Percentiles rank a stretch among this genome's conserved stretches.
phyloP scores from a whole-genome alignment of 2,888 invertebrate genomes.

The Acleris sparsana region DNA sequence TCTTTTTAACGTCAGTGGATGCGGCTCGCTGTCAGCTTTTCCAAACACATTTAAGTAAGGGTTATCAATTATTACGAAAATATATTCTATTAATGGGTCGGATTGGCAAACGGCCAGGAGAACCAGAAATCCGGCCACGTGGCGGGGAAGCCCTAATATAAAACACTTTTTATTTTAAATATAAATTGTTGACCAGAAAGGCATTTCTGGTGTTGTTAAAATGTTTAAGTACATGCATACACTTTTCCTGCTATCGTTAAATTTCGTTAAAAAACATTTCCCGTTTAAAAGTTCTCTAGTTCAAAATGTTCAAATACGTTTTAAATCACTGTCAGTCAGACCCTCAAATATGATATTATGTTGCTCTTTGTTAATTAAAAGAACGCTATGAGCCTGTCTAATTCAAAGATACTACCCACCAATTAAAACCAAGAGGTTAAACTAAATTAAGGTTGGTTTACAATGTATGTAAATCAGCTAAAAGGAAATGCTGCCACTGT shows the following conservation, averaged over 20 bases:
- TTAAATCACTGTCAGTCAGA: background rate
- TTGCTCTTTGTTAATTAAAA: background rate
- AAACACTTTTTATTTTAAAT: constrained; percentile 10
- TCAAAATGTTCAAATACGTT: background rate
- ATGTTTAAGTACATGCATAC: too few species aligned
- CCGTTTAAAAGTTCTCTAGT: too few species aligned
- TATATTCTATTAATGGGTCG: constrained; percentile 43
- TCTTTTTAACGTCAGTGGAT: too few species aligned
- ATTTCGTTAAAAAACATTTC: too few species aligned
- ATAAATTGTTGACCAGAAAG: background rate
- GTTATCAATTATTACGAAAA: constrained; percentile 16
- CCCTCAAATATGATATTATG: background rate
- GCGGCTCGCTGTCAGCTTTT: background rate
- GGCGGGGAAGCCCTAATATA: constrained; percentile 50
- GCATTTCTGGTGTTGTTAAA: too few species aligned
- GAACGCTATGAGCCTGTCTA: background rate
- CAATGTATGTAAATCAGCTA: too few species aligned
- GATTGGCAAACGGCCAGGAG: constrained; percentile 52
- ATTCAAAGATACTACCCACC: background rate
- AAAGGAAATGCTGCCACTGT: too few species aligned
- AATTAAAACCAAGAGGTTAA: too few species aligned
- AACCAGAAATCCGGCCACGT: constrained; percentile 45
- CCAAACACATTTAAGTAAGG: constrained; percentile 16
- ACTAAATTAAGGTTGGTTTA: too few species aligned
- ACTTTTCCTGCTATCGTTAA: too few species aligned